Percentiles rank a stretch among this genome's conserved stretches.
phyloP scores from a whole-genome alignment of 2,888 invertebrate genomes.

The Napeogenes inachia region DNA sequence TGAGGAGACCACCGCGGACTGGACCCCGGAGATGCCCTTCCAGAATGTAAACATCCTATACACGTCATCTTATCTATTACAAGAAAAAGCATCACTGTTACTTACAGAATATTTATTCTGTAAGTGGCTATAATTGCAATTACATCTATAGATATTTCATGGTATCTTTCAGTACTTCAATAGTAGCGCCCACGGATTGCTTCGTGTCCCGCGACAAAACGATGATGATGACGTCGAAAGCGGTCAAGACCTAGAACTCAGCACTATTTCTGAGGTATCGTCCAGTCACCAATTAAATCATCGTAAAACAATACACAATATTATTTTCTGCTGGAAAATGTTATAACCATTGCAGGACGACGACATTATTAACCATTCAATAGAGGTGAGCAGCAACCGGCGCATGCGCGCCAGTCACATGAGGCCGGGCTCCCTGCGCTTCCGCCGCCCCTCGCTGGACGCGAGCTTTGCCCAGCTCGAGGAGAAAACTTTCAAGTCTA shows the following conservation, averaged over 20 bases:
- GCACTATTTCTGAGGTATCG: constrained; percentile 51
- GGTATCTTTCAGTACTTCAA: constrained; percentile 58
- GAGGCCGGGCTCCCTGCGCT: constrained; percentile 90
- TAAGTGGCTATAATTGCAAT: too few relatives aligned
- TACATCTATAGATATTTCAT: background rate
- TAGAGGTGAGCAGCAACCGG: constrained; percentile 93
- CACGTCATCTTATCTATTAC: background rate
- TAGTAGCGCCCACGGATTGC: constrained; percentile 57
- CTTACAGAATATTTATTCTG: too few relatives aligned
- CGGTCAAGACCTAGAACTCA: constrained; percentile 50
- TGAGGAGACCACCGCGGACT: constrained; percentile 88
- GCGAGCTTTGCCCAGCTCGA: constrained; percentile 89
- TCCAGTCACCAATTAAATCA: background rate
- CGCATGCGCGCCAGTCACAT: constrained; percentile 92
- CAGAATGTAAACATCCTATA: constrained; percentile 82
- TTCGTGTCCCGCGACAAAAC: constrained; percentile 33
- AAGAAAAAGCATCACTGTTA: too few relatives aligned
- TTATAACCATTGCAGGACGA: constrained; percentile 76
- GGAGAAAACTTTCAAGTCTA: constrained; percentile 96
- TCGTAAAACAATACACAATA: background rate
- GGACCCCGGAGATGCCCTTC: constrained; percentile 95
- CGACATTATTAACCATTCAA: constrained; percentile 88
- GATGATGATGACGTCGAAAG: constrained; percentile 44
- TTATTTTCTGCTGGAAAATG: too few relatives aligned
- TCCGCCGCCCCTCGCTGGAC: constrained; percentile 89